Evolutionary conservation across 2,888 invertebrate species (phyloP).

Genomic region (Dasysyrphus albostriatus): DNA sequence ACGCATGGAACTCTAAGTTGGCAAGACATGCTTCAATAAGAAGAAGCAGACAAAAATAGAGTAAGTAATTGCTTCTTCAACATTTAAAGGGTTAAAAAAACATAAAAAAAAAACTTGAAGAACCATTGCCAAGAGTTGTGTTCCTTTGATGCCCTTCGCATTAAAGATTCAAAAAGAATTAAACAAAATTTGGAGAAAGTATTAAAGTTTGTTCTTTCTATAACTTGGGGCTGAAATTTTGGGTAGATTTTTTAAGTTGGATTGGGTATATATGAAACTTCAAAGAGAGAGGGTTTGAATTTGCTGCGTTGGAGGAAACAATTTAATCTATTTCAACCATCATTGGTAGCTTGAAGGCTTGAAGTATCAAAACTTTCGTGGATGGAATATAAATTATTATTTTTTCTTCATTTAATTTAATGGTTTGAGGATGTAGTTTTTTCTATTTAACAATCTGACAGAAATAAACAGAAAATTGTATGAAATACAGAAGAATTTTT

Average conservation of each 20-base stretch:
- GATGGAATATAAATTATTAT: neutral
- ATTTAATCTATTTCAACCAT: neutral
- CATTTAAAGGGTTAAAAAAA: neutral
- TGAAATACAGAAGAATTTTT: too few species aligned
- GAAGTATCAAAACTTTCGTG: neutral
- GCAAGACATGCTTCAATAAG: constrained; percentile 10
- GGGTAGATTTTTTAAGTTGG: neutral
- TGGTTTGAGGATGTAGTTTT: neutral
- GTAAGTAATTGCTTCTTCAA: neutral
- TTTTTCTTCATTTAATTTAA: neutral
- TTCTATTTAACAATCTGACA: neutral
- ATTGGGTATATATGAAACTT: neutral
- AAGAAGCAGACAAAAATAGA: neutral
- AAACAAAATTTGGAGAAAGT: neutral
- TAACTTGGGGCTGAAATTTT: neutral
- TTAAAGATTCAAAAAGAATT: constrained; percentile 5
- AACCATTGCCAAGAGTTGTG: neutral
- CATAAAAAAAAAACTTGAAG: neutral
- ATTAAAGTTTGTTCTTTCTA: neutral
- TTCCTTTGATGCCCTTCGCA: neutral
- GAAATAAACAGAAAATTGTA: too few species aligned
- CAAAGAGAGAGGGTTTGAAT: too few species aligned
- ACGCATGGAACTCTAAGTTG: constrained; percentile 3
- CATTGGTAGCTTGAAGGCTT: neutral
- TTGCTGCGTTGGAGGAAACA: neutral